Evolutionary conservation across 2,888 invertebrate genomes (phyloP), one percentile per base, ranked within the genome.

Genomic region (Hermodice carunculata): DNA sequence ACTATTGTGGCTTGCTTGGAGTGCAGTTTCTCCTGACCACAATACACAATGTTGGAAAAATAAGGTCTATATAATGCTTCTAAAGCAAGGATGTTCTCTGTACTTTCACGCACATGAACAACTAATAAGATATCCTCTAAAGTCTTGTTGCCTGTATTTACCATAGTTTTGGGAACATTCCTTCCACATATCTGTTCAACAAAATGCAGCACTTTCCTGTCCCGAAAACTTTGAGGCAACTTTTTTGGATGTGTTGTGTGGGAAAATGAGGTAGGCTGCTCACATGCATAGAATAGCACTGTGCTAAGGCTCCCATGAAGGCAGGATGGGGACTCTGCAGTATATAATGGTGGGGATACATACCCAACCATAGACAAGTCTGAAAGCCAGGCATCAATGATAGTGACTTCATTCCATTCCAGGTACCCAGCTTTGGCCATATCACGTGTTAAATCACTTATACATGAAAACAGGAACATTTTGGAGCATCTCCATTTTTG

Each of bases 321-420:
- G 28, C 49, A 54, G n/a, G 14, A 17, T 29, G 28, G 52, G n/a
- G 31, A 60, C 32, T 32, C 34, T 31, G n/a, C 42, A 37, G 51
- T 52, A 22, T 52, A 40, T 4, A 60, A 34, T 22, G 57, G 28
- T 1, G 71, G 71, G 19, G 69, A 56, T 19, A 59, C 61, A 59
- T 71, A 71, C 19, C 71, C 71, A 5, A 71, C 24, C 19, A 54
- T 48, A 14, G 69, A 46, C 32, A 73, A 48, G 61, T 73, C 73
- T 17, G 66, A 22, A 8, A 73, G 52, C 73, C 73, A 73, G 8
- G 70, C 73, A 49, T 72, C 66, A 24, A 73, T 40, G 32, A 73
- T 43, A 6, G 72, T 64, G 8, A 53, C 66, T 42, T 72, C 75
- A 14, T 44, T 17, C 56, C 61, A 52, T 43, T 64, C 59, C 63